These are phyloP conservation scores for Danio rerio DNA, from an alignment of 2,113 vertebrate genomes.

Conservation along the genomic window GRCz12tu NC_133189.1:10578501-10579000, in stretches of 20 bases:
- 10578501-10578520: too few relatives aligned
- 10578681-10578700: conserved; percentile 49
- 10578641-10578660: conserved; percentile 44
- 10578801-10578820: conserved; percentile 18
- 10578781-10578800: conserved; percentile 59
- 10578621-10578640: conserved; percentile 18
- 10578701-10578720: conserved; percentile 46
- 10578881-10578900: not conserved
- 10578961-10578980: not conserved
- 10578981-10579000: not conserved
- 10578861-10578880: not conserved
- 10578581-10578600: not conserved
- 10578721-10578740: conserved; percentile 39
- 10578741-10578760: conserved; percentile 48
- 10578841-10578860: not conserved
- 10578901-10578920: not conserved
- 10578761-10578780: conserved; percentile 41
- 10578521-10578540: too few relatives aligned
- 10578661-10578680: conserved; percentile 43
- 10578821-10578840: conserved; percentile 10
- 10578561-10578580: not conserved
- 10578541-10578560: too few relatives aligned
- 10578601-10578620: not conserved
- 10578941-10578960: not conserved
- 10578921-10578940: not conserved